Evolutionary conservation across 2,888 invertebrate species (phyloP), one percentile per base, ranked within the genome.

Genomic region (Leucoma salicis): DNA sequence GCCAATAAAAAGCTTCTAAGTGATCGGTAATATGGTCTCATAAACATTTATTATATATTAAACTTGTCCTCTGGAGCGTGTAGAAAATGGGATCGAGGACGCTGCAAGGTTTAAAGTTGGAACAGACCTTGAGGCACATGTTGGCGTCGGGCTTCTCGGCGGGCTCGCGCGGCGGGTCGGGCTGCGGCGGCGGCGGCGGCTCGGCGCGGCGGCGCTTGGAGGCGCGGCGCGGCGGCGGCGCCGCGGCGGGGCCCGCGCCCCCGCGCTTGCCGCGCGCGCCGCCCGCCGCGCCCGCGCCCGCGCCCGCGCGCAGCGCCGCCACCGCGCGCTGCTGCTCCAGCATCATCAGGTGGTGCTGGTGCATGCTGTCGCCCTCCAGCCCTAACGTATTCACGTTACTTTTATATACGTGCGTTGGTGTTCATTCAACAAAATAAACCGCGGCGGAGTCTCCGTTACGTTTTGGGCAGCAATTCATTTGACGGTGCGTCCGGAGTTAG

Each of bases 131-230:
- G 24, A 96, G 90, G 66, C 95, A 95, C 95, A 96, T 95, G 70
- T 95, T 95, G 1, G 95, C 95, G 73, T 96, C 96, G 0, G 96
- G 95, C 63, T 95, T 95, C 78, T 95, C 95, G 0, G 86, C 84
- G 14, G 94, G 93, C 71, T 94, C 93, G n/a, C 92, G 82, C 24
- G 92, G 91, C 42, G 92, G 91, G 39, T 92, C 91, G 40, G 90
- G 84, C 55, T 82, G 80, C 46, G 88, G 80, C 50, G 92, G 88
- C 49, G 92, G 86, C 35, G 88, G 74, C 53, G 70, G 73, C 32
- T 70, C 80, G 45, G 71, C 72, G 52, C 79, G 74, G 35, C 78
- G 70, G 0, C 79, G 74, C 67, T 78, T 83, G 59, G 68, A 49
- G 13, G 68, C 1, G 48, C 74, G 70, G 14, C 88, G 71, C 24